phyloP scores from a whole-genome alignment of 2,797 vertebrate genomes.

The Hydrocynus forskahlii region DNA sequence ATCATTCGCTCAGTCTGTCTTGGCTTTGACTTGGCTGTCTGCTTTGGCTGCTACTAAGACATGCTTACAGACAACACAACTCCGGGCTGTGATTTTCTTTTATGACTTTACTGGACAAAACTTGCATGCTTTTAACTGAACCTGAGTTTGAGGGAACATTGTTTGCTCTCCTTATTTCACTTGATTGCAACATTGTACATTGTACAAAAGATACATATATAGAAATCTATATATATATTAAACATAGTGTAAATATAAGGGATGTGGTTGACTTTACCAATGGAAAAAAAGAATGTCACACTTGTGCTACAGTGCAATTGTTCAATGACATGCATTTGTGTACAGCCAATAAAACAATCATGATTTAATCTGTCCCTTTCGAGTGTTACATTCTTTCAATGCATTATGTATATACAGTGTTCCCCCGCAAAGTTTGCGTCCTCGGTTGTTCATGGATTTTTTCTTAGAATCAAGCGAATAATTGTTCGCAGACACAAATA shows the following conservation, averaged over 20 bases:
- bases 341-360: constrained; percentile 78
- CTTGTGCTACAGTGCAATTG: constrained; percentile 75
- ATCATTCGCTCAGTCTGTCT: constrained; percentile 52
- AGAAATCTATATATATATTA: constrained; percentile 74
- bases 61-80: constrained; percentile 44
- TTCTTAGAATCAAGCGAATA: no score
- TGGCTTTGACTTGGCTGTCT: constrained; percentile 57
- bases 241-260: constrained; percentile 76
- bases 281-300: constrained; percentile 71
- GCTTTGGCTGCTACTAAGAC: constrained; percentile 59
- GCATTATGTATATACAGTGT: no score
- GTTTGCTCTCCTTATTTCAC: constrained; percentile 69
- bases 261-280: constrained; percentile 75
- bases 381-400: no score
- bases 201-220: constrained; percentile 73
- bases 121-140: constrained; percentile 73
- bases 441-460: no score
- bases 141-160: constrained; percentile 58
- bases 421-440: no score
- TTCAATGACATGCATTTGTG: constrained; percentile 82
- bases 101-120: constrained; percentile 68
- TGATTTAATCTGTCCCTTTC: constrained; percentile 17
- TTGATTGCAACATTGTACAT: constrained; percentile 77
- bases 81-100: constrained; percentile 64
- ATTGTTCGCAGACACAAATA: no score